phyloP scores from a whole-genome alignment of 2,888 invertebrate genomes.

The Apomyelois bistriatella region DNA sequence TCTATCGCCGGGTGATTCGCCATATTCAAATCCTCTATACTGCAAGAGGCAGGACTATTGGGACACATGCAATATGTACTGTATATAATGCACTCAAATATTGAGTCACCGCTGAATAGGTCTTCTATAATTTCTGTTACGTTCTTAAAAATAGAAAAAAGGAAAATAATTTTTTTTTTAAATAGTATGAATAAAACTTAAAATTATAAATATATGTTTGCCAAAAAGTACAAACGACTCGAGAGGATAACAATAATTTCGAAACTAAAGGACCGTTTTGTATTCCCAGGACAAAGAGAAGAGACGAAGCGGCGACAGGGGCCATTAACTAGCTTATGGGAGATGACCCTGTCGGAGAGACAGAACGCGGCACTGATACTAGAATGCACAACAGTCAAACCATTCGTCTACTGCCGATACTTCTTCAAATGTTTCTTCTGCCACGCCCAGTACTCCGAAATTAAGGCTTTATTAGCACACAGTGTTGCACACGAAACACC shows the following conservation, averaged over 20 bases:
- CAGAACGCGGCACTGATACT: slow-evolving; percentile 53
- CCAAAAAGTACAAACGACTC: too few species aligned
- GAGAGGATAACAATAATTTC: neutral
- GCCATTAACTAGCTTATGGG: slow-evolving; percentile 57
- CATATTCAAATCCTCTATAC: too few species aligned
- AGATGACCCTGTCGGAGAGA: slow-evolving; percentile 57
- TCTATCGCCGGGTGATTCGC: too few species aligned
- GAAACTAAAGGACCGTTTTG: slow-evolving; percentile 27
- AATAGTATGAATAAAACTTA: too few species aligned
- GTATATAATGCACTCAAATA: too few species aligned
- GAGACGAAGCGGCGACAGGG: slow-evolving; percentile 36
- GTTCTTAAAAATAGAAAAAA: too few species aligned
- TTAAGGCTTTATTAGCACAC: slow-evolving; percentile 44
- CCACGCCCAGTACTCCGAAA: slow-evolving; percentile 46
- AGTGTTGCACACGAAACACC: slow-evolving; percentile 44
- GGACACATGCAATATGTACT: too few species aligned
- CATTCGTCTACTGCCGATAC: slow-evolving; percentile 59
- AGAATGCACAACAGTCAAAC: slow-evolving; percentile 46
- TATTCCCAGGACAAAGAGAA: slow-evolving; percentile 40
- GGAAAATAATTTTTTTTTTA: too few species aligned
- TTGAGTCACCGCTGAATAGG: too few species aligned
- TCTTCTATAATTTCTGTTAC: too few species aligned
- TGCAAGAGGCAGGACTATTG: too few species aligned
- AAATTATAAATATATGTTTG: too few species aligned
- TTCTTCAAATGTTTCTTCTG: slow-evolving; percentile 64